Conservation (phyloP, 1,140 invertebrate genomes). For the Pteromalus puparum region DNA sequence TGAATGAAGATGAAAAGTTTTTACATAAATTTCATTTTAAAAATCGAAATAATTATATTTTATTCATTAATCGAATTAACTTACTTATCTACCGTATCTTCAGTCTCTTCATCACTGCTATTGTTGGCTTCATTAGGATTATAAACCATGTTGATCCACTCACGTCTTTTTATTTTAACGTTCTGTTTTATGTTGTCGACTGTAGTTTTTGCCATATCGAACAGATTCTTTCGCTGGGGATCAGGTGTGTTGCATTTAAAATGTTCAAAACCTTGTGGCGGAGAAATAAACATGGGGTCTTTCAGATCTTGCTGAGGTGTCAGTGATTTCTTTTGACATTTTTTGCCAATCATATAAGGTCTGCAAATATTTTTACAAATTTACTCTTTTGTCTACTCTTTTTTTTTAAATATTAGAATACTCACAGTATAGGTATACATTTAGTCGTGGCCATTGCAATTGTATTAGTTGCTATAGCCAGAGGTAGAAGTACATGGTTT, state of each 20-base stretch:
- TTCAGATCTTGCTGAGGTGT: slow-evolving; percentile 74
- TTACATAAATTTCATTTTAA: background rate
- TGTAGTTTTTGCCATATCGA: slow-evolving; percentile 73
- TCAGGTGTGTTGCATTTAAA: slow-evolving; percentile 82
- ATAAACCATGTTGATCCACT: slow-evolving; percentile 82
- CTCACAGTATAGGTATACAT: slow-evolving; percentile 69
- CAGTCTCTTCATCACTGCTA: slow-evolving; percentile 70
- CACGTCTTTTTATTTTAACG: slow-evolving; percentile 78
- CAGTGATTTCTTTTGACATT: slow-evolving; percentile 53
- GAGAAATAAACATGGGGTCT: slow-evolving; percentile 76
- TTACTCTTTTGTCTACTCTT: slow-evolving; percentile 3
- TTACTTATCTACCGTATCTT: slow-evolving; percentile 74
- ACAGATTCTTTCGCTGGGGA: slow-evolving; percentile 80
- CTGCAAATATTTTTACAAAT: slow-evolving; percentile 51
- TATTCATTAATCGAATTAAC: slow-evolving; percentile 45
- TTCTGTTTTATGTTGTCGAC: slow-evolving; percentile 79
- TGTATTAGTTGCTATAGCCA: slow-evolving; percentile 73
- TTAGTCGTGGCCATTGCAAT: slow-evolving; percentile 73
- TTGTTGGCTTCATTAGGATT: slow-evolving; percentile 75
- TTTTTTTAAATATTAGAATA: slow-evolving; percentile 33
- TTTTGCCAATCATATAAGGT: slow-evolving; percentile 54
- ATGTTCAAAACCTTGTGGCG: slow-evolving; percentile 70
- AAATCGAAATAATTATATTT: background rate
- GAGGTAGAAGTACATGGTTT: slow-evolving; percentile 71
- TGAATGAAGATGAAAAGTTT: background rate